A percentile compares a stretch with the other conserved stretches of the same genome.
These are phyloP conservation scores for Eurystomus gularis DNA, from an alignment of 2,113 vertebrate species.

Conservation along the genomic window DNA sequence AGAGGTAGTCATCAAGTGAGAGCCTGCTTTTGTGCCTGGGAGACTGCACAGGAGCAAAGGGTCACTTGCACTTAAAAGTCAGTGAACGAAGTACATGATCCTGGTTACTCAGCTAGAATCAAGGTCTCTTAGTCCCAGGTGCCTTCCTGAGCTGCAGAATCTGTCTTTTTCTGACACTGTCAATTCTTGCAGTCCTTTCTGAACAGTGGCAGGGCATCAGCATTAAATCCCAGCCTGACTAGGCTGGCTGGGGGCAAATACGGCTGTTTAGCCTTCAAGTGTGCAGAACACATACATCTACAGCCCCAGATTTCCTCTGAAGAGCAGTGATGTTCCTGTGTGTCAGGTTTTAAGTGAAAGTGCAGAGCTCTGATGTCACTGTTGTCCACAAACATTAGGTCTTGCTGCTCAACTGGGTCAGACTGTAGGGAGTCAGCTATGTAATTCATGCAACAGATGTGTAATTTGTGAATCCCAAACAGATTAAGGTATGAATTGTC, in stretches of 20 bases:
- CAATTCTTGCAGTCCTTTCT: neutral
- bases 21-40: neutral
- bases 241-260: neutral
- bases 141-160: neutral
- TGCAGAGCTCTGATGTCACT: neutral
- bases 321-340: fast-evolving
- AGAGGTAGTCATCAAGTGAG: neutral
- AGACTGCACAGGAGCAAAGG: neutral
- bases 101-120: neutral
- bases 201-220: fast-evolving
- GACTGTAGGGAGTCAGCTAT: neutral
- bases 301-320: neutral
- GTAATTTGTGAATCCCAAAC: neutral
- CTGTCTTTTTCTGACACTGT: neutral
- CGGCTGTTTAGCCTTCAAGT: neutral
- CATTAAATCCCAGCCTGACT: neutral
- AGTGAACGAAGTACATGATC: neutral
- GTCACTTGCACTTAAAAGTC: neutral
- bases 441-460: neutral
- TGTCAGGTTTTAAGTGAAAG: neutral
- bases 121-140: neutral
- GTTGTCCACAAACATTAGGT: neutral
- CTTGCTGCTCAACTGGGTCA: neutral
- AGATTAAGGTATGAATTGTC: neutral
- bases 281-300: neutral